Conservation (phyloP, 92 coral and sea anemone genomes). For the Paragorgia papillata region DNA sequence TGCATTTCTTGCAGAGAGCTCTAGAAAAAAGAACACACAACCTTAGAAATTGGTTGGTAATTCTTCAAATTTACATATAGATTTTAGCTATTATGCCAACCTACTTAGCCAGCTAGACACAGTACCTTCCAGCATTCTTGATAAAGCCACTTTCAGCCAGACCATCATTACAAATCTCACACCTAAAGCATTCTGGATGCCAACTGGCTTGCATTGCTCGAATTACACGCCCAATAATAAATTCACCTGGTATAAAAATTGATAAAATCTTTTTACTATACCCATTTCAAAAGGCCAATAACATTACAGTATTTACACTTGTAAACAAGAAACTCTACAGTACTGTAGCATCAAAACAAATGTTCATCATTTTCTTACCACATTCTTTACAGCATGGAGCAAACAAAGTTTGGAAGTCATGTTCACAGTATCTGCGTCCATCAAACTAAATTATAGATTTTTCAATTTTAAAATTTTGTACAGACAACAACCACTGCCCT, state of each 20-base stretch:
- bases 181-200: conserved; percentile 98
- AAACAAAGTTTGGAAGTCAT: conserved; percentile 95
- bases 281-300: no score
- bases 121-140: conserved; percentile 99
- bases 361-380: no score
- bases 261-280: no score
- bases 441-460: no score
- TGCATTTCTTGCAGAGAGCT: conserved; percentile 97
- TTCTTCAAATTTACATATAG: no score
- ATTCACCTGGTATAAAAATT: conserved; percentile 67
- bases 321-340: no score
- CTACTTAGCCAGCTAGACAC: no score
- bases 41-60: neutral
- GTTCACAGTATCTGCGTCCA: conserved; percentile 95
- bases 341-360: no score
- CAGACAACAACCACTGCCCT: no score
- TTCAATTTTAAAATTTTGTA: neutral
- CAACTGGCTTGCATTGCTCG: conserved; percentile 99
- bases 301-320: no score
- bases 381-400: conserved; percentile 99
- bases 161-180: conserved; percentile 96
- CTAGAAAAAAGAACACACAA: conserved; percentile 29
- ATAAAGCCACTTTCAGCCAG: conserved; percentile 98
- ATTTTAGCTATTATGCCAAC: no score
- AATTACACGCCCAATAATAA: conserved; percentile 98